Base-by-base conservation (phyloP, 1,140 invertebrate genomes). In the Lucilia cuprina region DNA sequence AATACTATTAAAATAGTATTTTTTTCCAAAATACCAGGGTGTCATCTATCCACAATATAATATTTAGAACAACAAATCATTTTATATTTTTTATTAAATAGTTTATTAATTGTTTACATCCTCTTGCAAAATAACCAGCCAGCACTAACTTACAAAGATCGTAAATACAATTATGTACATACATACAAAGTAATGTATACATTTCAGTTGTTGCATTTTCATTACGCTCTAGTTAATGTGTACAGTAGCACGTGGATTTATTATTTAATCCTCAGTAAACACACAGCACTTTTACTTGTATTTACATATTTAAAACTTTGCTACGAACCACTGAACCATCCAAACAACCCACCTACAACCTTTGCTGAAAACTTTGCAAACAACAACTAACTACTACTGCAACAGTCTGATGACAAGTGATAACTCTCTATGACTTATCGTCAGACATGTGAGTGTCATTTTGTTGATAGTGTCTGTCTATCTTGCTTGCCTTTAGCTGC, bases 191-290 rank as follows among this genome's bases (percentile, higher is more conserved):
- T 30, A 30, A 30, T 30, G 25, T 3, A 60, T n/a, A 60, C 55
- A 60, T 60, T 60, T n/a, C 14, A 60, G 41, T 60, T 21, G 5
- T 19, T 70, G 19, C n/a, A 70, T 70, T 70, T 70, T 70, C 19
- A 21, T 9, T 70, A 70, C 65, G 65, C 65, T 70, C 65, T 70
- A 70, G n/a, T 70, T 70, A 25, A n/a, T 70, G 65, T 25, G 19
- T 80, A 80, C 77, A 80, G 77, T 80, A 49, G 77, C 77, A 80
- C 77, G 77, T 80, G 77, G 77, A 80, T 80, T 80, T 50, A 80
- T 80, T 80, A 34, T 80, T 80, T 80, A 80, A 80, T 80, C 77
- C 77, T 49, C 21, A 21, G 34, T 80, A 47, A 41, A 80, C n/a
- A 49, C 77, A 70, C 77, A 49, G 77, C 35, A 78, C 34, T 47